These are phyloP conservation scores for Drepanosiphum platanoidis DNA, from an alignment of 2,888 invertebrate genomes.

Conservation along the genomic window DNA sequence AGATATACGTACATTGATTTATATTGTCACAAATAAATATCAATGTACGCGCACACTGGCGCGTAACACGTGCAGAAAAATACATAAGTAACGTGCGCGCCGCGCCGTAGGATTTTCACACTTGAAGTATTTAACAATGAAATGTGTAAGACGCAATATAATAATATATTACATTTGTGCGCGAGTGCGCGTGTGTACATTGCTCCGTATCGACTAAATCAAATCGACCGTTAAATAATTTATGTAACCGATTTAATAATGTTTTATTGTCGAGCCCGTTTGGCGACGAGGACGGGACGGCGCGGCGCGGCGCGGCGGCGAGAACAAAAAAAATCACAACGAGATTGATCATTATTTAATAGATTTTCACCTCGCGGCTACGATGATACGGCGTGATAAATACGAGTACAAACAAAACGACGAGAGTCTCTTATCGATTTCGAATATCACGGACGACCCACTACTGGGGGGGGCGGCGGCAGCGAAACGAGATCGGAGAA, in stretches of 20 bases:
- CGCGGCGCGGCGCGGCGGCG: too few relatives aligned
- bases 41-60: too few relatives aligned
- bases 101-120: not conserved
- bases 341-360: not conserved
- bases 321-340: too few relatives aligned
- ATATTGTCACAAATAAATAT: too few relatives aligned
- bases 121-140: not conserved
- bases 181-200: too few relatives aligned
- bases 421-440: conserved; percentile 32
- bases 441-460: conserved; percentile 35
- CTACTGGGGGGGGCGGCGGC: too few relatives aligned
- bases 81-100: not conserved
- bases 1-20: too few relatives aligned
- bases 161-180: not conserved
- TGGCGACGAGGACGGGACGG: too few relatives aligned
- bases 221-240: not conserved
- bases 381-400: not conserved
- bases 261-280: conserved; percentile 10
- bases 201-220: not conserved
- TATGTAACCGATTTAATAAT: not conserved
- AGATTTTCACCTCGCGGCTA: not conserved
- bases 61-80: not conserved
- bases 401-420: conserved; percentile 41
- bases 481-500: conserved; percentile 19
- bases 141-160: not conserved